These are phyloP conservation scores for Apocheima hispidaria DNA, from an alignment of 2,888 invertebrate species.

Conservation along the genomic window DNA sequence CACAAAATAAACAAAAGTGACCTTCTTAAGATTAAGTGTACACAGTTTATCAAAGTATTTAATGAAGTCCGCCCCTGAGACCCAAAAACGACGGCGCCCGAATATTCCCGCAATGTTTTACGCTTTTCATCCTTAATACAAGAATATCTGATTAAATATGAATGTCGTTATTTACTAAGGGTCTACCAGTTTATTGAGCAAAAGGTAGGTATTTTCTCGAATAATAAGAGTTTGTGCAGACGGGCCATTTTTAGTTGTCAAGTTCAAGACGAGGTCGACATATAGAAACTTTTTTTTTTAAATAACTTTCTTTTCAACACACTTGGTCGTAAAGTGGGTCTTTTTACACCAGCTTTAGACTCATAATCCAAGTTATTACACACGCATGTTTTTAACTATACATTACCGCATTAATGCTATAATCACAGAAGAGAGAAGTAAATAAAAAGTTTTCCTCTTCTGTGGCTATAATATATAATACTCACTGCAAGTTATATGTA, in stretches of 20 bases:
- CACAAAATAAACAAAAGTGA: neutral
- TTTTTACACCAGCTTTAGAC: too few species aligned
- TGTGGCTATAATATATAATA: too few species aligned
- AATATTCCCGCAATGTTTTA: slow-evolving; percentile 30
- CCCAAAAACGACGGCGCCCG: slow-evolving; percentile 15
- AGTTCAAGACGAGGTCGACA: too few species aligned
- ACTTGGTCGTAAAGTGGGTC: too few species aligned
- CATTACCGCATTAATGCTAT: too few species aligned
- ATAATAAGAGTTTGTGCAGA: slow-evolving; percentile 22
- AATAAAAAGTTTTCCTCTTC: too few species aligned
- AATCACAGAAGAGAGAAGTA: too few species aligned
- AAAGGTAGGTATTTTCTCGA: slow-evolving; percentile 32
- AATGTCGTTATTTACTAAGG: slow-evolving; percentile 39
- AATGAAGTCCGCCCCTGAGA: neutral
- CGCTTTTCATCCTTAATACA: slow-evolving; percentile 32
- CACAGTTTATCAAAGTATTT: slow-evolving; percentile 8
- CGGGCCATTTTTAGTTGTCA: slow-evolving; percentile 8
- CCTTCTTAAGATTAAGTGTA: neutral
- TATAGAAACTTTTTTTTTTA: too few species aligned
- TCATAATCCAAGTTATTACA: too few species aligned
- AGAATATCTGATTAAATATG: slow-evolving; percentile 37
- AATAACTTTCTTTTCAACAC: too few species aligned
- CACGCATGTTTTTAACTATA: too few species aligned
- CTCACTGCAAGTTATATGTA: too few species aligned
- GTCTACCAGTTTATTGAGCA: slow-evolving; percentile 40